Evolutionary conservation across 1,140 invertebrate species (phyloP), one percentile per base, ranked within the genome.

Genomic region (Holcopasites calliopsidis): DNA sequence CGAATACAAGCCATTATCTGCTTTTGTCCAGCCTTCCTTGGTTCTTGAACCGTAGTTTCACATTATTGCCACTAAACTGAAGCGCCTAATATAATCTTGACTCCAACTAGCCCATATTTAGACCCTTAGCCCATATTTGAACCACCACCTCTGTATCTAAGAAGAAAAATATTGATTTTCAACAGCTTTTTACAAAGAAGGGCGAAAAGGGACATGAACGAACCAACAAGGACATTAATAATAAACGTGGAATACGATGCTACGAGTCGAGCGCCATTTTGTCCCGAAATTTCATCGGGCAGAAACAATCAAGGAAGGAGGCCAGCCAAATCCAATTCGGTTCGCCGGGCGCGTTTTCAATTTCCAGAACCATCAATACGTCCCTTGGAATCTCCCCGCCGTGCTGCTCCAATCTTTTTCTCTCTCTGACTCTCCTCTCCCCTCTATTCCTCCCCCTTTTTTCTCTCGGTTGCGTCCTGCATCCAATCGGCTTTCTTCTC

Each of bases 331-430:
- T 87, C 86, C 88, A 89, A 86, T 88, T 80, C 71, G 84, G 81
- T 75, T 84, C 71, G 77, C 73, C 83, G 84, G 85, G 86, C 87
- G 86, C 87, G 86, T 90, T 90, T 91, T 90, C 88, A 91, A 91
- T 91, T 90, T 90, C 88, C 89, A 90, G 84, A 84, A 84, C 89
- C 88, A 90, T 90, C 89, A 90, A 89, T 90, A 86, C 86, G 78
- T 84, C 84, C 81, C 79, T 73, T 76, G 76, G 80, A 69, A 84
- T 88, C 85, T 78, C 83, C 85, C 82, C 73, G 75, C 83, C 64
- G 60, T 69, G 78, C 64, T 85, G 85, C 84, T 89, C 85, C 87
- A 88, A 87, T 88, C 85, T 86, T 85, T 83, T 66, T 82, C 77
- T 71, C 76, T 79, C 80, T 64, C 44, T 18, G 11, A 7, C 40